A percentile compares a stretch with the other conserved stretches of the same genome.
Evolutionary conservation across 2,113 vertebrate genomes (phyloP).

Genomic region (Cinclus mexicanus): DNA sequence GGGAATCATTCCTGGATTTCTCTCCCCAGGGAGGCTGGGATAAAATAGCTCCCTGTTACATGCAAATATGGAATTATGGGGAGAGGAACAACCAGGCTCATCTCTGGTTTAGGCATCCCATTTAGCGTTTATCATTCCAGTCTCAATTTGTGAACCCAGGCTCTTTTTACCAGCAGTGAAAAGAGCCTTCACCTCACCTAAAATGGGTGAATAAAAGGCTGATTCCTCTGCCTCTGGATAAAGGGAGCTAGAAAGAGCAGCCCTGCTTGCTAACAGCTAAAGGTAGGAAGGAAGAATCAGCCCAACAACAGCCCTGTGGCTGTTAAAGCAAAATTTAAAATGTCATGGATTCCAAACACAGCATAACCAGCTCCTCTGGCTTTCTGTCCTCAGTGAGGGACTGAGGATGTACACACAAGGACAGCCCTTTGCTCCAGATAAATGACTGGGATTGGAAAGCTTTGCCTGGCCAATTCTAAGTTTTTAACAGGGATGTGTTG

Average conservation of each 20-base stretch:
- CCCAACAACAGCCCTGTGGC: not conserved
- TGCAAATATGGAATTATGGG: fast-evolving
- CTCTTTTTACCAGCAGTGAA: not conserved
- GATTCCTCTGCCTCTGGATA: not conserved
- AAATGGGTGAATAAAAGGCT: not conserved
- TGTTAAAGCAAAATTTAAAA: not conserved
- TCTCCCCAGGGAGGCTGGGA: not conserved
- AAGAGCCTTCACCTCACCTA: not conserved
- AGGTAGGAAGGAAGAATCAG: not conserved
- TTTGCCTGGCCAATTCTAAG: not conserved
- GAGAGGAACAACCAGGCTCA: not conserved
- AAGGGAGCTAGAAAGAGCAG: not conserved
- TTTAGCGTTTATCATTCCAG: not conserved
- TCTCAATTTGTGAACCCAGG: not conserved
- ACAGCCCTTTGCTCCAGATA: not conserved
- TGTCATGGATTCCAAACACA: not conserved
- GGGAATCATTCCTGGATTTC: not conserved
- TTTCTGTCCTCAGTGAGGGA: not conserved
- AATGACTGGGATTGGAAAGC: not conserved
- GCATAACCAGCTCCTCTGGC: not conserved
- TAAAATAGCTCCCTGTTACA: not conserved
- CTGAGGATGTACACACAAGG: not conserved
- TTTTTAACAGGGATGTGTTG: not conserved
- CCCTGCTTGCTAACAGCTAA: not conserved
- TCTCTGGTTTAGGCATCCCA: not conserved